Evolutionary conservation across 1,140 invertebrate species (phyloP), one percentile per base, ranked within the genome.

Genomic region (Hesperophylax magnus): DNA sequence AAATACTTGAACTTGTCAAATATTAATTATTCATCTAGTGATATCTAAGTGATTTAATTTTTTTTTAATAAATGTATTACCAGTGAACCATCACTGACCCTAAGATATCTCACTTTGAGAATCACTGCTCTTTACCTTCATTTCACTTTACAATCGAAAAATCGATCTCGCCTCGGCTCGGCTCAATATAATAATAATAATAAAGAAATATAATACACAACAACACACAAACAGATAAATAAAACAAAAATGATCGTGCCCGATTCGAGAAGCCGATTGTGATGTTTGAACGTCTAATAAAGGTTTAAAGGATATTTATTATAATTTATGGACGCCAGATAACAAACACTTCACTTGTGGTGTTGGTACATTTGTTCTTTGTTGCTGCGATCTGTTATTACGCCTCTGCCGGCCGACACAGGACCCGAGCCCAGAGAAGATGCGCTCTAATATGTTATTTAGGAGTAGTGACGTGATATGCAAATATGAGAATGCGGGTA

Each of bases 261-360:
- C 79, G 82, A 83, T 83, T 75, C 79, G 80, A 80, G 82, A 71
- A 78, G 79, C 82, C 77, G 82, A 83, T 83, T 83, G 82, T 80
- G 79, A 83, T 83, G 82, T 80, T 83, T 81, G 74, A 79, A 81
- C 77, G 82, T 83, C 82, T 81, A 83, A 83, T 83, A 83, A 83
- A 83, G 75, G 82, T 83, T 83, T 81, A 80, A 81, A 79, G 77
- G 82, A 83, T 83, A 83, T 83, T 83, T 83, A 83, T 81, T 74
- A 78, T 83, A 83, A 83, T 83, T 83, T 83, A 83, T 83, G 75
- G 79, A 27, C 61, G 75, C 74, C 24, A 77, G 82, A 83, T 83
- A 81, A 72, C 81, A 80, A 81, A 72, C 81, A 80, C 81, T 77
- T 75, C 69, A 52, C 34, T 67, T 31, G 63, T 39, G 39, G 47